Evolutionary conservation across 2,113 vertebrate species (phyloP), one percentile per base, ranked within the genome.

Genomic region (Aegypius monachus): DNA sequence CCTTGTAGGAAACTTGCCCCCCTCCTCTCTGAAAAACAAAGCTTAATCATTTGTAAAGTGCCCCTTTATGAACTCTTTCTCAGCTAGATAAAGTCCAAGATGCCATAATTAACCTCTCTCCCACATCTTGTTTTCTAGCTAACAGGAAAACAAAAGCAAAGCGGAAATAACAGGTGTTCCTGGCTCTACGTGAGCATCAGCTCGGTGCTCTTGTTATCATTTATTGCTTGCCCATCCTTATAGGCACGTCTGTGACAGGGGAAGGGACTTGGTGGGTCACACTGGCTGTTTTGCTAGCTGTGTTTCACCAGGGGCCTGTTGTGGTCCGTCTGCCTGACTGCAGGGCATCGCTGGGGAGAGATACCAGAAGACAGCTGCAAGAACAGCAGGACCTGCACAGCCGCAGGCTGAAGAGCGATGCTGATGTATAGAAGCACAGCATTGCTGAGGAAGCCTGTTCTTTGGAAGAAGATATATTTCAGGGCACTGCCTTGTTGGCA

Each of bases 181-280:
- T 20, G 7, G 9, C 53, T 59, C n/a, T n/a, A 16, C 11, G 0
- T 0, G 2, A 68, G 47, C 63, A 25, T 10, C 0, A 1, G 6
- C 52, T 71, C 78, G 3, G 38, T 13, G 53, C 58, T 67, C 32
- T 32, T 11, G 27, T 65, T 42, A 32, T 19, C 88, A 13, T 32
- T 83, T 53, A 26, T 47, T 91, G 38, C 77, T 67, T 71, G 50
- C 65, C 56, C 52, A 25, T 84, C 91, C 75, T 74, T 42, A 4
- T 1, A 20, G 45, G 23, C 45, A 19, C 0, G 0, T n/a, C 59
- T 53, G 38, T 17, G 82, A 6, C 1, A 7, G 26, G 31, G 26
- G 61, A n/a, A 10, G 21, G 81, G 34, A 45, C 32, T 20, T 4
- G 25, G 58, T 36, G 66, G 42, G 53, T 81, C 20, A 19, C 55